A percentile compares a stretch with the other conserved stretches of the same genome.
Evolutionary conservation across 1,140 invertebrate species (phyloP).

Genomic region (Oncopodura yosiiana): DNA sequence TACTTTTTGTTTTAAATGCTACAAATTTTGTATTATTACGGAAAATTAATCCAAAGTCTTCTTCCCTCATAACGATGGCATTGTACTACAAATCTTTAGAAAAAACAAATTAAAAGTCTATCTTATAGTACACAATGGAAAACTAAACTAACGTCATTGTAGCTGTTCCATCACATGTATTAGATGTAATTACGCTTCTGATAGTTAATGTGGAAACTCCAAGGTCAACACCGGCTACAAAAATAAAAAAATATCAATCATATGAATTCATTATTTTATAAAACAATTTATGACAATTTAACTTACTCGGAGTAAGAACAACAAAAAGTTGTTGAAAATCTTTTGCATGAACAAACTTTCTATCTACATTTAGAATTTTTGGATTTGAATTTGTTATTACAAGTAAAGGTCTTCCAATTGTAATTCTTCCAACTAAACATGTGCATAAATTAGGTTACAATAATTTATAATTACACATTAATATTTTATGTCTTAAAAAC

Average conservation of each 20-base stretch:
- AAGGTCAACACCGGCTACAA: background rate
- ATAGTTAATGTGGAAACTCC: background rate
- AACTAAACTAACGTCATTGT: background rate
- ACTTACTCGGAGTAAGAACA: background rate
- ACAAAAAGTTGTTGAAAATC: background rate
- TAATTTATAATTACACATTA: background rate
- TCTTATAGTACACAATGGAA: background rate
- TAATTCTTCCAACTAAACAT: conserved; percentile 5
- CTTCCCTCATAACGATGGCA: conserved; percentile 1
- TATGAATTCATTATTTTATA: no score
- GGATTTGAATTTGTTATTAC: conserved; percentile 9
- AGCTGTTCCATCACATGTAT: background rate
- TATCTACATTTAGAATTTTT: background rate
- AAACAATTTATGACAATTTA: no score
- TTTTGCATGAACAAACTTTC: background rate
- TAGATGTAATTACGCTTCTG: background rate
- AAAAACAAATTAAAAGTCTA: no score
- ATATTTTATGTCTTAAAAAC: background rate
- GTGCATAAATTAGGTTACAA: background rate
- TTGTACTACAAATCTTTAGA: background rate
- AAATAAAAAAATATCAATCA: no score
- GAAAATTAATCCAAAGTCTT: background rate
- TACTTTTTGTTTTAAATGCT: no score
- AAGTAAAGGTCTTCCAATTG: conserved; percentile 4
- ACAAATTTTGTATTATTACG: background rate